Evolutionary conservation across 2,797 vertebrate genomes (phyloP).

Genomic region (Leontocebus nigricollis): DNA sequence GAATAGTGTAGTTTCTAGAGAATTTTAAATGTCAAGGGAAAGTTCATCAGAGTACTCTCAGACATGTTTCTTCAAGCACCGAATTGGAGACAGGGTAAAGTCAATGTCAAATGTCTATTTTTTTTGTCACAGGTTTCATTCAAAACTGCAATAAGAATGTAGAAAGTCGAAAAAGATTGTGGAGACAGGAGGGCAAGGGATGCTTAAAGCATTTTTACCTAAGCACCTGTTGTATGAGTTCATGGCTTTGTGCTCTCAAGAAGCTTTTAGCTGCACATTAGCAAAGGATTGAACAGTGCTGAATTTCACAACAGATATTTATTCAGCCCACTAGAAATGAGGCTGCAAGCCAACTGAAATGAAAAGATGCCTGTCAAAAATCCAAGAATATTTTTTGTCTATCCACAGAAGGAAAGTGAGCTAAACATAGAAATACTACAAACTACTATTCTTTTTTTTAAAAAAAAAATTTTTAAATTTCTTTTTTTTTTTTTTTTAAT

Average conservation of each 20-base stretch:
- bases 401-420: not conserved
- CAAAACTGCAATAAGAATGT: not conserved
- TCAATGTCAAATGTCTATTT: constrained; percentile 1
- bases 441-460: not conserved
- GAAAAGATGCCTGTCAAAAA: not conserved
- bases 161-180: not conserved
- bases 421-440: not conserved
- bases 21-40: constrained; percentile 57
- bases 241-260: not conserved
- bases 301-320: constrained; percentile 2
- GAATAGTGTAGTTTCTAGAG: constrained; percentile 1
- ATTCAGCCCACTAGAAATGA: not conserved
- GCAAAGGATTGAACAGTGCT: not conserved
- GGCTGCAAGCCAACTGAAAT: not conserved
- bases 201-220: constrained; percentile 1
- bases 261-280: not conserved
- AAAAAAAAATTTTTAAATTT: too few species aligned
- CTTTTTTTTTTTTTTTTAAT: too few species aligned
- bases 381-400: not conserved
- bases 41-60: constrained; percentile 36
- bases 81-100: constrained; percentile 42
- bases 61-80: constrained; percentile 26
- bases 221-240: not conserved
- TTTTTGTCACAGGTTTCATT: constrained; percentile 53
- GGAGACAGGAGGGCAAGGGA: not conserved